A percentile compares a stretch with the other conserved stretches of the same genome.
phyloP scores from a whole-genome alignment of 2,113 vertebrate species.

The Rynchops niger region DNA sequence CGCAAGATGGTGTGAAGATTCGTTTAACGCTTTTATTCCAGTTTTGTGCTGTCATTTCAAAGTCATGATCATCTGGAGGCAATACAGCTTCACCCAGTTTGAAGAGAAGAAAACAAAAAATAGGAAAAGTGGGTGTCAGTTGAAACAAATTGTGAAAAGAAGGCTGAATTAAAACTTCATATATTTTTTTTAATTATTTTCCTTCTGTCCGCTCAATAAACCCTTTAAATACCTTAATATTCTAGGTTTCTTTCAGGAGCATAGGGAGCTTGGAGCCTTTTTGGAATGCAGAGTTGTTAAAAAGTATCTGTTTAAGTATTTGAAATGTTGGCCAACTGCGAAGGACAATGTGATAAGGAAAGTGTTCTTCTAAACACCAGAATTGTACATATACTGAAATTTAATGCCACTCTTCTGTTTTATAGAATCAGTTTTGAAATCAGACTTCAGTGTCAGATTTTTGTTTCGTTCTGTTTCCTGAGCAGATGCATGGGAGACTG shows the following conservation, averaged over 20 bases:
- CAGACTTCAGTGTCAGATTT: not conserved
- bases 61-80: not conserved
- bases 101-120: not conserved
- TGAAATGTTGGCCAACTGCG: not conserved
- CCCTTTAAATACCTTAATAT: not conserved
- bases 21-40: not conserved
- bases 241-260: not conserved
- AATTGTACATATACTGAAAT: not conserved
- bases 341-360: not conserved
- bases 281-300: not conserved
- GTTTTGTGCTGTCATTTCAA: not conserved
- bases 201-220: not conserved
- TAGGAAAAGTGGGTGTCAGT: not conserved
- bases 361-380: not conserved
- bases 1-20: not conserved
- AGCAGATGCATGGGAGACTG: too few species aligned
- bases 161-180: not conserved
- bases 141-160: not conserved
- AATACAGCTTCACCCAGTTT: not conserved
- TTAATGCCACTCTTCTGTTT: not conserved
- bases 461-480: not conserved
- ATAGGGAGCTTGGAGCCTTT: not conserved
- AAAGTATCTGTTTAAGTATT: not conserved
- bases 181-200: not conserved
- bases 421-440: not conserved